Base-by-base conservation (phyloP, 2,888 invertebrate species). In the Arrhopalites spinosus region DNA sequence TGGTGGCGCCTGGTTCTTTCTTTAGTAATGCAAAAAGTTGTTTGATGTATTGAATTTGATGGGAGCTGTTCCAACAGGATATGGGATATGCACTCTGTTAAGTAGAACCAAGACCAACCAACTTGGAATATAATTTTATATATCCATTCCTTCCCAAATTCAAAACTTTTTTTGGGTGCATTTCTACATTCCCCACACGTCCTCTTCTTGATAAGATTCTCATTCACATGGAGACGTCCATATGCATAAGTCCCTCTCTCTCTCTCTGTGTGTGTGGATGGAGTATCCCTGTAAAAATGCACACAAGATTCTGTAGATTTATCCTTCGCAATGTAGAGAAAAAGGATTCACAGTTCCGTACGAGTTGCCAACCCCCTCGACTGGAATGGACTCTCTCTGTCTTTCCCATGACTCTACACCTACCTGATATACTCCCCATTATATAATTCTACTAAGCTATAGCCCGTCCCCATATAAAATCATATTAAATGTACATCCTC, bases 311-410 rank as follows among this genome's bases (percentile, higher is more conserved):
- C 17, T 13, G 59, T 59, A 59, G 20, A n/a, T n/a, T n/a, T n/a
- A 23, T 59, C 17, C 25, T 20, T 59, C 11, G 59, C 7, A 59
- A n/a, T 59, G 25, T 23, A 59, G 25, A 59, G 25, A 20, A 61
- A 71, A 30, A 71, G 71, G 71, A 59, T 71, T 61, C 59, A 71
- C 71, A 71, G 71, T 71, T 61, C 61, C 36, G 20, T 7, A 3
- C 20, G 30, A 7, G 30, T 3, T 1, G 43, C 20, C 66, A 67
- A 43, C 68, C 69, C 69, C 56, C n/a, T 23, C 15, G 29, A 3
- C 20, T 23, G 20, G 27, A 56, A 70, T 70, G 69, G 69, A 70
- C 69, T 70, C 69, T 36, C 3, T 68, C 27, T 23, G 36, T n/a
- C n/a, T n/a, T 50, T 50, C 50, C n/a, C 50, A 15, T 50, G n/a